Conservation (phyloP, 2,888 invertebrate species). For the Volucella inflata region DNA sequence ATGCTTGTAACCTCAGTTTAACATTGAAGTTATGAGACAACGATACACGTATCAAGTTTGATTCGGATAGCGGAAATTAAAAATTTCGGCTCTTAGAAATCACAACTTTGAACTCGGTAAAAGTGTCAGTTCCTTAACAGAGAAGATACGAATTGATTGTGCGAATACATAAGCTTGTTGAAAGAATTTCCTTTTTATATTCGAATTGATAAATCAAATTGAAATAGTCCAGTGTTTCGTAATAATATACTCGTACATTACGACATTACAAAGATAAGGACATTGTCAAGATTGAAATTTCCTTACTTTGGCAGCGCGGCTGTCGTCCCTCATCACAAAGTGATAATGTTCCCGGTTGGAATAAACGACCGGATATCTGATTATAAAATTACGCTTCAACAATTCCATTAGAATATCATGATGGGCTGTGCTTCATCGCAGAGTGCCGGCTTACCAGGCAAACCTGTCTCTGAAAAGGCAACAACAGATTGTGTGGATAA, state of each 20-base stretch:
- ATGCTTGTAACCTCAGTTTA: constrained; percentile 53
- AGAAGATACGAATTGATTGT: constrained; percentile 8
- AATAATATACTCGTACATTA: neutral
- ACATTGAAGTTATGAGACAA: constrained; percentile 38
- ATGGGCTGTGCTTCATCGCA: constrained; percentile 78
- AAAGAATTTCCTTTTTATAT: constrained; percentile 43
- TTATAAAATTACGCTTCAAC: constrained; percentile 69
- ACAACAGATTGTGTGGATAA: constrained; percentile 49
- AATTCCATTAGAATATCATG: constrained; percentile 61
- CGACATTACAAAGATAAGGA: constrained; percentile 21
- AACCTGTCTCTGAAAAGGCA: constrained; percentile 23
- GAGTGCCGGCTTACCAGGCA: constrained; percentile 47
- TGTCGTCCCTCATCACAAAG: constrained; percentile 66
- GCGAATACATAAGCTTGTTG: constrained; percentile 47
- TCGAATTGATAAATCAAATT: constrained; percentile 26
- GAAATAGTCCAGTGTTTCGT: constrained; percentile 23
- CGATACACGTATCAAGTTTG: constrained; percentile 34
- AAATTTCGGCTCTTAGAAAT: constrained; percentile 31
- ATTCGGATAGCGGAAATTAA: constrained; percentile 68
- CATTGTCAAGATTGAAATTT: constrained; percentile 60
- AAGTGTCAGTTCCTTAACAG: constrained; percentile 51
- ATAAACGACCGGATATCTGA: constrained; percentile 73
- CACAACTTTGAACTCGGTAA: constrained; percentile 56
- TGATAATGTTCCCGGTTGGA: constrained; percentile 63
- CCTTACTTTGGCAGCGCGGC: constrained; percentile 49